These are phyloP conservation scores for Malurus leucopterus DNA, from an alignment of 2,797 vertebrate genomes.

Conservation along the genomic window DNA sequence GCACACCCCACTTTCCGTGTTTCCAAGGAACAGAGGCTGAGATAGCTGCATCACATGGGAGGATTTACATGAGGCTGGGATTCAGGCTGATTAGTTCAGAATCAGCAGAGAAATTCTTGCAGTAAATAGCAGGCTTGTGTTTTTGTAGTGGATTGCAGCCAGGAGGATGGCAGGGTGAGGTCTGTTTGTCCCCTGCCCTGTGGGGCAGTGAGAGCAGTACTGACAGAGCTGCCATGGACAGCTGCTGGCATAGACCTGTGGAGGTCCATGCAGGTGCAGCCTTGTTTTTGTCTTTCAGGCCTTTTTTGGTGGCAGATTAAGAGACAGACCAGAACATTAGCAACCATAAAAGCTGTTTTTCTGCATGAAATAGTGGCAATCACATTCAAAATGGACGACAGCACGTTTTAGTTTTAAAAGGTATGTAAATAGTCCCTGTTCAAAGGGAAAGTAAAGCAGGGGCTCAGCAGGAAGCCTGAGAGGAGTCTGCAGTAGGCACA, in stretches of 20 bases:
- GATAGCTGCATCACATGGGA: accelerated
- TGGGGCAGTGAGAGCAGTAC: neutral
- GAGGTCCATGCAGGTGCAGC: neutral
- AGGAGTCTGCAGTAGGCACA: neutral
- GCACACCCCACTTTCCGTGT: neutral
- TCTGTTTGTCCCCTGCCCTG: neutral
- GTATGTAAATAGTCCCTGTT: neutral
- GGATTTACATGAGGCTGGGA: neutral
- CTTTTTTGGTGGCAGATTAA: neutral
- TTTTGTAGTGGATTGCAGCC: neutral
- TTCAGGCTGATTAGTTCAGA: neutral
- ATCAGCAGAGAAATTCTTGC: neutral
- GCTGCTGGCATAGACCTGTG: neutral
- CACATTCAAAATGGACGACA: neutral
- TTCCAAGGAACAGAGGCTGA: neutral
- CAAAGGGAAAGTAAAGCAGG: neutral
- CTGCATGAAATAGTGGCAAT: neutral
- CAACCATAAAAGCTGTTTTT: neutral
- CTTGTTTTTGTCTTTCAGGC: neutral
- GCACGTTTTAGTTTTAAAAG: neutral
- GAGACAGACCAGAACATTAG: neutral
- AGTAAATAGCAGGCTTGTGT: neutral
- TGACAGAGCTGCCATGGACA: neutral
- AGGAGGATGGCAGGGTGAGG: neutral
- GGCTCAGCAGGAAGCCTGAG: neutral